These are phyloP conservation scores for Brevipalpus yothersi DNA, from an alignment of 1,140 invertebrate genomes.

Conservation along the genomic window DNA sequence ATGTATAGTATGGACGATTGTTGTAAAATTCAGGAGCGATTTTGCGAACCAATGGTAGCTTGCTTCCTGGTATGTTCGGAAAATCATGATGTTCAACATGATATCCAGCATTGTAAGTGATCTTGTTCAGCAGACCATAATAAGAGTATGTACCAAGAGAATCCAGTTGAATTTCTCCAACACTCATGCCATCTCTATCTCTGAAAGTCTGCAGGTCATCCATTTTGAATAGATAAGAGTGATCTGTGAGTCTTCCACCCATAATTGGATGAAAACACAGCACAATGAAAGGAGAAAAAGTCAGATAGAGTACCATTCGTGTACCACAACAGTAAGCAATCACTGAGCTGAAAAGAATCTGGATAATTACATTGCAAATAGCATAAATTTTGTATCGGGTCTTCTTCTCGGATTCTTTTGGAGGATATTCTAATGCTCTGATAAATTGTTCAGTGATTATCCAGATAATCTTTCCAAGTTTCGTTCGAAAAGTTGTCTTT, in stretches of 20 bases:
- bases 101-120: constrained; percentile 87
- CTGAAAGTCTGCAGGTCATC: constrained; percentile 1
- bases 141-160: constrained; percentile 85
- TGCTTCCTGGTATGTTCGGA: constrained; percentile 67
- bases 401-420: constrained; percentile 68
- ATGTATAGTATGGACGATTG: constrained; percentile 67
- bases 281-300: constrained; percentile 62
- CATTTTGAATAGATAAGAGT: constrained; percentile 85
- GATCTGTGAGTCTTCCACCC: constrained; percentile 94
- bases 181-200: not conserved
- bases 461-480: no score
- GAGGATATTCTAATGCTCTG: no score
- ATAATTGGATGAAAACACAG: constrained; percentile 95
- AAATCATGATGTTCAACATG: constrained; percentile 85
- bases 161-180: not conserved
- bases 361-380: constrained; percentile 58
- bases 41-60: constrained; percentile 47
- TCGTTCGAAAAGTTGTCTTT: no score
- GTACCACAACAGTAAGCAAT: constrained; percentile 56
- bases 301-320: constrained; percentile 54
- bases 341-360: constrained; percentile 53
- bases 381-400: constrained; percentile 51
- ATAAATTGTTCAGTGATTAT: no score
- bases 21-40: constrained; percentile 62
- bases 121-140: constrained; percentile 81